Evolutionary conservation across 2,797 vertebrate species (phyloP).

Genomic region (Sebastes wilsoni): DNA sequence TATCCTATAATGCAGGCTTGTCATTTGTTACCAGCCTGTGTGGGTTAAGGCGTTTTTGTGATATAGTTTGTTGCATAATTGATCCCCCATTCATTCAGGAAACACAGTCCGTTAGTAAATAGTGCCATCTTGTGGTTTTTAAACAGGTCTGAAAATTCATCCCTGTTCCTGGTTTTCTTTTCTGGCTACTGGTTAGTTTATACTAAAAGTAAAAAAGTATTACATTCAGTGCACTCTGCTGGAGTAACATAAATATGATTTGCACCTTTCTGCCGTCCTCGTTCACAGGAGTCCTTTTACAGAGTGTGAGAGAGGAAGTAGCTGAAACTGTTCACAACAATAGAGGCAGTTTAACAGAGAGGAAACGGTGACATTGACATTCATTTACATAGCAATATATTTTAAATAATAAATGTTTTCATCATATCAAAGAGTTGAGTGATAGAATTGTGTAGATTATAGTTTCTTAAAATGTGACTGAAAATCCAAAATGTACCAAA

Average conservation of each 20-base stretch:
- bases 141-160: neutral
- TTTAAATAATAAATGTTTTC: neutral
- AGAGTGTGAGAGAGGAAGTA: slow-evolving; percentile 4
- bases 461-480: neutral
- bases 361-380: neutral
- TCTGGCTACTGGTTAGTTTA: neutral
- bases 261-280: accelerated
- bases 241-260: neutral
- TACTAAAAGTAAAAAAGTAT: neutral
- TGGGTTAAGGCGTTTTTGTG: neutral
- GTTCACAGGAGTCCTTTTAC: neutral
- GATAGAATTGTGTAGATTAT: neutral
- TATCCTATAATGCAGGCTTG: neutral
- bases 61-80: neutral
- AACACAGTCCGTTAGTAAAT: slow-evolving; percentile 14
- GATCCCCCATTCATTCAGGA: neutral
- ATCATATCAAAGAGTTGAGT: neutral
- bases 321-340: neutral
- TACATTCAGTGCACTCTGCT: neutral
- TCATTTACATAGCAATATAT: neutral
- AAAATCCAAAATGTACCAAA: neutral
- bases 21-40: neutral
- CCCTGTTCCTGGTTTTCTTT: neutral
- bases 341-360: neutral
- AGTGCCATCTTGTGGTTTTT: slow-evolving; percentile 63